Base-by-base conservation (phyloP, 2,797 vertebrate genomes). In the Xyrichtys novacula region DNA sequence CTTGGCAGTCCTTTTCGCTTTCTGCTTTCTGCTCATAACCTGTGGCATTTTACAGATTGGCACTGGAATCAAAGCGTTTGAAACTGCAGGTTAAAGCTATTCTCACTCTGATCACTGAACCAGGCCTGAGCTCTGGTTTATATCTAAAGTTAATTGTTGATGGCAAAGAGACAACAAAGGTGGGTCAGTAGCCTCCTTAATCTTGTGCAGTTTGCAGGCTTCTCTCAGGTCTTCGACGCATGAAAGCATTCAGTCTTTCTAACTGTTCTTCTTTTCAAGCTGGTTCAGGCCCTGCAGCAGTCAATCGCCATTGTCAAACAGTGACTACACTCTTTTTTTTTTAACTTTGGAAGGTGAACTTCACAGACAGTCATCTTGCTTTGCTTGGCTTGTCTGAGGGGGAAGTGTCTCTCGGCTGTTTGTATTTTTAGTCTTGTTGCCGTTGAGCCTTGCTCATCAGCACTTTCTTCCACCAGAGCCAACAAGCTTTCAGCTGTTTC, bases 351-450 rank as follows among this genome's bases (percentile, higher is more conserved):
- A 66, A 68, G 64, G 36, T 43, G 17, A 77, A 65, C 64, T 71
- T 78, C 49, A 63, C 16, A 43, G 68, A 74, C 71, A 19, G 43
- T 69, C 66, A 32, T 72, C 31, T 64, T 19, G 29, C 65, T 76
- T 70, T 61, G 67, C 70, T 70, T 54, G 59, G 48, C 74, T 56
- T 20, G 73, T 77, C 66, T 67, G n/a, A 40, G 46, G 46, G 65
- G 82, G 68, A 52, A 48, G 73, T 56, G 74, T 83, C 66, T 81
- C 62, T 82, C 49, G 59, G 52, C 78, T 89, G 84, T 90, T 88
- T 89, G 83, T 90, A 88, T 88, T 91, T 89, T 89, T 87, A 85
- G 86, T 78, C 61, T 70, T 56, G 70, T 80, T 85, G 75, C 60
- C 46, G 47, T 79, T 81, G 61, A 78, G 63, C 70, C 53, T 74